Conservation (phyloP, 2,113 vertebrate species). For the Tragelaphus buxtoni region DNA sequence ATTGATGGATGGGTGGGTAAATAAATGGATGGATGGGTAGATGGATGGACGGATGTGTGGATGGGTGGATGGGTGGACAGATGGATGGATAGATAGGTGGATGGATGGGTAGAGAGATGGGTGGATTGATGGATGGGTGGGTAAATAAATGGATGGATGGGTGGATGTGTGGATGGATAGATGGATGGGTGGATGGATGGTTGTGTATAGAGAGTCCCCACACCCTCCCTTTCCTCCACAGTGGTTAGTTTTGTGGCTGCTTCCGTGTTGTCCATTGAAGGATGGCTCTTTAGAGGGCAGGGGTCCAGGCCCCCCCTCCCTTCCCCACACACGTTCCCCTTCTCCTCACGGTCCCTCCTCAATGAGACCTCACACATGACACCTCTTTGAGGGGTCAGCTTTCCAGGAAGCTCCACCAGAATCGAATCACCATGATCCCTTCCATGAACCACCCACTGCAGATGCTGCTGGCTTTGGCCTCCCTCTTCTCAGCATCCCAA, state of each 20-base stretch:
- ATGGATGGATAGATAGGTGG: not conserved
- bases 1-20: not conserved
- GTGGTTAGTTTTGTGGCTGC: not conserved
- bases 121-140: rapidly evolving
- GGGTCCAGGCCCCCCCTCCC: not conserved
- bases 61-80: rapidly evolving
- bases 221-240: not conserved
- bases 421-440: rapidly evolving
- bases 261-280: not conserved
- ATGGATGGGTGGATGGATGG: not conserved
- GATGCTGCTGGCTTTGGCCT: not conserved
- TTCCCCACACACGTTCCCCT: not conserved
- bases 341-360: rapidly evolving
- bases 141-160: rapidly evolving
- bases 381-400: not conserved
- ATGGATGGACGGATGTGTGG: rapidly evolving
- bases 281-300: not conserved
- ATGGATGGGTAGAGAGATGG: rapidly evolving
- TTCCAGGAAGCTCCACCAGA: not conserved
- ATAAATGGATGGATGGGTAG: not conserved
- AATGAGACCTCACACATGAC: not conserved
- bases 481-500: not conserved
- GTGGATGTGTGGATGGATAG: rapidly evolving
- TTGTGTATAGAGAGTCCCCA: not conserved
- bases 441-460: not conserved